These are phyloP conservation scores for Phrynocephalus forsythii DNA, from an alignment of 2,797 vertebrate genomes.

Conservation along the genomic window DNA sequence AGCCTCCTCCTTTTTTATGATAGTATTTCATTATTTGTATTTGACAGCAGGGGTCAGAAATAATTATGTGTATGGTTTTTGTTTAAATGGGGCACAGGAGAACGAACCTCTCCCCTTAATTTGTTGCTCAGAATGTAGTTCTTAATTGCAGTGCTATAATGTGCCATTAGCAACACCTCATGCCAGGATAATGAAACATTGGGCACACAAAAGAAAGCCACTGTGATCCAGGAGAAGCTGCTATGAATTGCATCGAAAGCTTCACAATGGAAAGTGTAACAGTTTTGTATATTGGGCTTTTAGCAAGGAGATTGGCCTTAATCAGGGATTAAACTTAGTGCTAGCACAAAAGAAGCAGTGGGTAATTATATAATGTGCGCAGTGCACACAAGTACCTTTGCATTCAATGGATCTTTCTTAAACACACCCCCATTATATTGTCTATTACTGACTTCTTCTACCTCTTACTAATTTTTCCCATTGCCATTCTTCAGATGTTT, in stretches of 20 bases:
- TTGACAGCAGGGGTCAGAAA: conserved; percentile 49
- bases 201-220: conserved; percentile 62
- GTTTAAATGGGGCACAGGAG: conserved; percentile 64
- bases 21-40: conserved; percentile 58
- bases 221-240: conserved; percentile 40
- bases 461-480: conserved; percentile 25
- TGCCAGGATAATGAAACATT: conserved; percentile 68
- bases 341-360: conserved; percentile 47
- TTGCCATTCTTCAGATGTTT: conserved; percentile 17
- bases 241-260: conserved; percentile 53
- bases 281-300: conserved; percentile 55
- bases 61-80: conserved; percentile 65
- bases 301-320: conserved; percentile 58
- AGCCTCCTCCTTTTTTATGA: conserved; percentile 41
- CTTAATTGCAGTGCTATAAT: conserved; percentile 53
- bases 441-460: conserved; percentile 11
- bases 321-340: conserved; percentile 51
- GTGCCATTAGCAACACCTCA: conserved; percentile 61
- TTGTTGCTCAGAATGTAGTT: conserved; percentile 67
- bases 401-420: conserved; percentile 30
- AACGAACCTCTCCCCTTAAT: conserved; percentile 67
- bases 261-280: conserved; percentile 55
- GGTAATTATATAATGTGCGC: conserved; percentile 31
- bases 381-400: neutral
- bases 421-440: conserved; percentile 32